Evolutionary conservation across 2,888 invertebrate genomes (phyloP).

Genomic region (Drosophila picticornis): DNA sequence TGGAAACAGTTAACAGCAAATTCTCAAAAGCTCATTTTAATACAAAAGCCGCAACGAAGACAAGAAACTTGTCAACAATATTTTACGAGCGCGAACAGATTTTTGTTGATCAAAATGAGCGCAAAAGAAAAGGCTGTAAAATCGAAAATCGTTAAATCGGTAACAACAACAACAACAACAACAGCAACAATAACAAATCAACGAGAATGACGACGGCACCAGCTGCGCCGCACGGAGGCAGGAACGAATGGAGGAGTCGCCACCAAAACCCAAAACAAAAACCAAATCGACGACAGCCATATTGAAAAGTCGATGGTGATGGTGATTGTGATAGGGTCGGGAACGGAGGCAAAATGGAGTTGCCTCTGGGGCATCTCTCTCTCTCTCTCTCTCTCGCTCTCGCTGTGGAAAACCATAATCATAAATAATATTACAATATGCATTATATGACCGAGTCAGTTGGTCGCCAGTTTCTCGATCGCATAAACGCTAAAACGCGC

Average conservation of each 20-base stretch:
- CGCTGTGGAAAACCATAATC: constrained; percentile 68
- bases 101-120: constrained; percentile 43
- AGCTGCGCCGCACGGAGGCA: constrained; percentile 50
- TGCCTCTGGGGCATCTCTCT: constrained; percentile 45
- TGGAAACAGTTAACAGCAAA: constrained; percentile 80
- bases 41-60: constrained; percentile 59
- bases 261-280: constrained; percentile 24
- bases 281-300: constrained; percentile 73
- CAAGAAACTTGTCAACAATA: constrained; percentile 80
- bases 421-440: constrained; percentile 78
- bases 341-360: constrained; percentile 70
- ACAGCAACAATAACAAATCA: constrained; percentile 1
- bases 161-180: constrained; percentile 28
- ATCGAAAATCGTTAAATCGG: constrained; percentile 59
- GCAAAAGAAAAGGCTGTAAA: constrained; percentile 51
- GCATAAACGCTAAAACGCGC: constrained; percentile 39
- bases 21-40: constrained; percentile 75
- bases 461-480: constrained; percentile 10
- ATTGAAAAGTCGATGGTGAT: constrained; percentile 55
- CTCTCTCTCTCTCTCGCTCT: background rate
- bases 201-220: constrained; percentile 52
- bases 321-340: constrained; percentile 28
- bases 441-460: constrained; percentile 43
- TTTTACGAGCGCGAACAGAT: constrained; percentile 69
- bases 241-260: constrained; percentile 33